Evolutionary conservation across 2,113 vertebrate species (phyloP).

Genomic region (Sardina pilchardus): DNA sequence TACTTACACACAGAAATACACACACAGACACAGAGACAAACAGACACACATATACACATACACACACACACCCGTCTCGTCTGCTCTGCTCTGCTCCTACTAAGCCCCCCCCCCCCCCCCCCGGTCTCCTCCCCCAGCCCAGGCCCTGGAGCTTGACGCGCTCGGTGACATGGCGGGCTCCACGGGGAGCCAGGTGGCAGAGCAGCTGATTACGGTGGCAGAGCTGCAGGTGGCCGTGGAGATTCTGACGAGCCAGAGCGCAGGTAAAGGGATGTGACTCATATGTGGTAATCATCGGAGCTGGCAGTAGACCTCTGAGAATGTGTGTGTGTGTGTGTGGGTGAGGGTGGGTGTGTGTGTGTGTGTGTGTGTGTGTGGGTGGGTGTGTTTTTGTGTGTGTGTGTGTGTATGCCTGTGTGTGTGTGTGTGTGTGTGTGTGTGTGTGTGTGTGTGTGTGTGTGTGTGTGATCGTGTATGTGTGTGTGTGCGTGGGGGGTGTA

Average conservation of each 20-base stretch:
- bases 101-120: background rate
- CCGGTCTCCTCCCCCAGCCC: background rate
- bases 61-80: background rate
- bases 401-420: background rate
- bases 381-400: background rate
- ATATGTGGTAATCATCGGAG: background rate
- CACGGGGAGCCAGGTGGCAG: conserved; percentile 10
- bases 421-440: conserved; percentile 1
- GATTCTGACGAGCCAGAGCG: background rate
- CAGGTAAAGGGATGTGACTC: conserved; percentile 17
- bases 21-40: background rate
- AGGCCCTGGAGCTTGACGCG: background rate
- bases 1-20: background rate
- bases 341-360: background rate
- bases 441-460: conserved; percentile 7
- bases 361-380: background rate
- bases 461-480: too few relatives aligned
- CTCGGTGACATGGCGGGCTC: background rate
- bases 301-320: background rate
- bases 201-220: background rate
- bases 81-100: background rate
- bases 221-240: conserved; percentile 9
- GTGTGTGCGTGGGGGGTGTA: too few relatives aligned
- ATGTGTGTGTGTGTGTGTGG: conserved; percentile 1
- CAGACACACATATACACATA: conserved; percentile 5